Evolutionary conservation across 2,888 invertebrate species (phyloP), one percentile per base, ranked within the genome.

Genomic region (Zygogramma bicolorata): DNA sequence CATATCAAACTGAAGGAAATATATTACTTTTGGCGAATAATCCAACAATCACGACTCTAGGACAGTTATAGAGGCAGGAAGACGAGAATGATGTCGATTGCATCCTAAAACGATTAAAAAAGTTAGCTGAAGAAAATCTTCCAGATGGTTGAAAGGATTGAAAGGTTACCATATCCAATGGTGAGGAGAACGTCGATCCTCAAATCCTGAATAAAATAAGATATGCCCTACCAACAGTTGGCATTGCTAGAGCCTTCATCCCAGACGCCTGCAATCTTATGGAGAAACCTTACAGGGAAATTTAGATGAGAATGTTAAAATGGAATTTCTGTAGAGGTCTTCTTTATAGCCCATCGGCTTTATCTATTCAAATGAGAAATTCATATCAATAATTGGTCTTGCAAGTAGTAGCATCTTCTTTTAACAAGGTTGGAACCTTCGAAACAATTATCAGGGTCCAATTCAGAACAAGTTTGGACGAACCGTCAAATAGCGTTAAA

Each of bases 291-390:
- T 82, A 74, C 60, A 49, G 77, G 22, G 73, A 78, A 49, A 75
- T 74, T n/a, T 81, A 81, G 68, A 31, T 77, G 0, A 75, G 70
- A 34, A 76, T 81, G 66, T 53, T 82, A 13, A 60, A 73, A 7
- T 82, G 81, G 81, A 71, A 75, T 8, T 70, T 81, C n/a, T 81
- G 80, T 65, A 42, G 71, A 15, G 79, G 75, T 7, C 68, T 77
- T 3, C 15, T 59, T 18, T 18, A 38, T 7, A 58, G 42, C 18
- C 25, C 60, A 1, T 20, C 38, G 1, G 15, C 40, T n/a, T n/a
- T n/a, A n/a, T 29, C 29, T 29, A 29, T 29, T 29, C 29, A 29
- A 29, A 29, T 29, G 7, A 29, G 29, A 29, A 29, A 29, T 29
- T 29, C 29, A 3, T 29, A 29, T 29, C 4, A 5, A 29, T 29